These are phyloP conservation scores for Tragelaphus buxtoni DNA, from an alignment of 2,113 vertebrate species.

Conservation along the genomic window DNA sequence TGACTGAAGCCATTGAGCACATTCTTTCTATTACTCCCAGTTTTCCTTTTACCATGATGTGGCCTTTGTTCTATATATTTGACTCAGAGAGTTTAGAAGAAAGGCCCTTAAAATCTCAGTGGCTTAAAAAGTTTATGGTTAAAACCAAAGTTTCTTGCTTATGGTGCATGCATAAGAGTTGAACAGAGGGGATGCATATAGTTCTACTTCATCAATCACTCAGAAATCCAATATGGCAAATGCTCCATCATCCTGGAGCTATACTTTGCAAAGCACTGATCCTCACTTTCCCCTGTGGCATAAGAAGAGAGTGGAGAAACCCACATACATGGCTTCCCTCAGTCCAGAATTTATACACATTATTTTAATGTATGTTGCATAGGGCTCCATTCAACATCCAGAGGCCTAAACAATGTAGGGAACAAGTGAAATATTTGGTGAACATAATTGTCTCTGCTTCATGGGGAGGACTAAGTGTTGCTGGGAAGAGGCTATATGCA, in stretches of 20 bases:
- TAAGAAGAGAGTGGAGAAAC: background rate
- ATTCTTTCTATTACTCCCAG: background rate
- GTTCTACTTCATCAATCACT: background rate
- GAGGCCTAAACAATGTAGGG: background rate
- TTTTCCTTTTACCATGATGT: background rate
- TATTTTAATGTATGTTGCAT: background rate
- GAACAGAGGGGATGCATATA: too few relatives aligned
- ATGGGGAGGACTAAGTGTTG: background rate
- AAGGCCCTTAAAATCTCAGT: background rate
- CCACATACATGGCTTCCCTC: accelerated
- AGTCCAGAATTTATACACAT: background rate
- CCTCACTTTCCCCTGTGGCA: background rate
- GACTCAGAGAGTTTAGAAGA: background rate
- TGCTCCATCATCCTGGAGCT: background rate
- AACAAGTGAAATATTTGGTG: background rate
- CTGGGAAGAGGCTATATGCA: background rate
- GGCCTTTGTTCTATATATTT: background rate
- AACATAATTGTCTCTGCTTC: background rate
- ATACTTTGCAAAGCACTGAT: background rate
- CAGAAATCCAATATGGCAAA: background rate
- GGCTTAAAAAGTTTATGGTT: background rate
- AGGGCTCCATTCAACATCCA: background rate
- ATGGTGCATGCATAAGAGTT: background rate
- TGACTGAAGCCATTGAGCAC: background rate
- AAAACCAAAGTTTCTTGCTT: background rate